These are phyloP conservation scores for Tetragonula carbonaria DNA, from an alignment of 2,888 invertebrate genomes.

Conservation along the genomic window DNA sequence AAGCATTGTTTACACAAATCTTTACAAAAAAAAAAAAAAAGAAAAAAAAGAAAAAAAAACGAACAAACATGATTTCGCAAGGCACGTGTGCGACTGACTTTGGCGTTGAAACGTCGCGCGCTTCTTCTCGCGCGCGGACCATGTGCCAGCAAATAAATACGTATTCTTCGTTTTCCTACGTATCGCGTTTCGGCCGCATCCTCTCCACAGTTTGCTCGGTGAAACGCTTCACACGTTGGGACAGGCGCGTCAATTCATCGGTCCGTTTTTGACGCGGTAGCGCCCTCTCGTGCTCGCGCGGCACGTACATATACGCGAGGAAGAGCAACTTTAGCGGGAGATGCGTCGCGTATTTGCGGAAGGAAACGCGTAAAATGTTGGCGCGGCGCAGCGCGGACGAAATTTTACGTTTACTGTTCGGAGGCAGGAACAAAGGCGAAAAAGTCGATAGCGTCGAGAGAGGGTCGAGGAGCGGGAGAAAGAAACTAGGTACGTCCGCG, in stretches of 20 bases:
- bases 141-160: constrained; percentile 37
- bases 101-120: neutral
- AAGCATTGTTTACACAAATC: neutral
- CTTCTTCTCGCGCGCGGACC: neutral
- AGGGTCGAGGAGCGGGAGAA: neutral
- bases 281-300: neutral
- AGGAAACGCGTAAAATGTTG: neutral
- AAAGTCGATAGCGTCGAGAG: neutral
- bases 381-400: neutral
- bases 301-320: neutral
- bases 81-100: neutral
- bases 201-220: neutral
- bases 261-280: constrained; percentile 7
- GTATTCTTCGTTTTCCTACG: too few species aligned
- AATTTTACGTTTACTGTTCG: neutral
- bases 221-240: neutral
- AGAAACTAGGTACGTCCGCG: neutral
- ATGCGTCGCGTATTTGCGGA: neutral
- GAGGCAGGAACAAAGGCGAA: neutral
- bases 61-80: neutral
- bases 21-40: neutral
- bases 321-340: neutral
- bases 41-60: neutral
- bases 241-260: constrained; percentile 30
- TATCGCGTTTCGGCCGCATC: neutral